Percentiles rank a stretch among this genome's conserved stretches.
Evolutionary conservation across 2,797 vertebrate genomes (phyloP).

Genomic region (Brachyrhaphis roseni): DNA sequence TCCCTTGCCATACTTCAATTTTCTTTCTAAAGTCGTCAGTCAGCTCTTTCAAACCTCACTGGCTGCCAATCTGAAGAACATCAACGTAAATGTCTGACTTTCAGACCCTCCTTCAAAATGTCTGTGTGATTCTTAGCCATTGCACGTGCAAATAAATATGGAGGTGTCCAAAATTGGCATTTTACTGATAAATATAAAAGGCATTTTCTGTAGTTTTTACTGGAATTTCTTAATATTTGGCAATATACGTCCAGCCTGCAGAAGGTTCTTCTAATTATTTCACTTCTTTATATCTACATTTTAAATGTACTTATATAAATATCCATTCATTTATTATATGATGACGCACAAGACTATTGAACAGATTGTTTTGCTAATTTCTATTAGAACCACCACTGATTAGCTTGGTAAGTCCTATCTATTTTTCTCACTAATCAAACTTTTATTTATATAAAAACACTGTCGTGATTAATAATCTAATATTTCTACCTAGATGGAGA

Average conservation of each 20-base stretch:
- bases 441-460: neutral
- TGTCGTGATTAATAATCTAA: constrained; percentile 16
- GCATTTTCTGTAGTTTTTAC: neutral
- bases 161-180: neutral
- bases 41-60: neutral
- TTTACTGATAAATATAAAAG: neutral
- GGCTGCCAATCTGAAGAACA: neutral
- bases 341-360: neutral
- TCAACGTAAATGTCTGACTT: neutral
- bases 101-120: neutral
- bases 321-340: neutral
- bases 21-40: neutral
- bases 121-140: neutral
- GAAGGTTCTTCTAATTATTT: neutral
- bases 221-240: neutral
- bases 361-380: neutral
- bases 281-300: neutral
- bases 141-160: neutral
- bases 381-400: neutral
- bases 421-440: neutral
- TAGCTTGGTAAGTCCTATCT: neutral
- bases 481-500: constrained; percentile 12
- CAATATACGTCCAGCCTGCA: neutral
- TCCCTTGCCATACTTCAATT: neutral
- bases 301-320: neutral